Evolutionary conservation across 1,140 invertebrate species (phyloP).

Genomic region (Bombus soroeensis): DNA sequence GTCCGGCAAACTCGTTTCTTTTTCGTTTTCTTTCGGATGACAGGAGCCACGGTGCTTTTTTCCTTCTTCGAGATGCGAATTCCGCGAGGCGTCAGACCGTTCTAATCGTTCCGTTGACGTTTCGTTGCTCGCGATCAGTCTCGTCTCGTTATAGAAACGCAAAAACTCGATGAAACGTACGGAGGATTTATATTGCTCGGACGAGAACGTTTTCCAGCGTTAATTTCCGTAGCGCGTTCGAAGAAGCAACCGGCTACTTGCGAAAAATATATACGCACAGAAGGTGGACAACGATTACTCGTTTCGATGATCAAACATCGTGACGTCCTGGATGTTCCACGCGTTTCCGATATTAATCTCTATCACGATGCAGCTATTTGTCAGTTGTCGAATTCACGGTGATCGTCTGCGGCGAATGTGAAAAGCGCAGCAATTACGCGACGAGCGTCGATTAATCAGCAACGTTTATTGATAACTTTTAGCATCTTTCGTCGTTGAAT

Average conservation of each 20-base stretch:
- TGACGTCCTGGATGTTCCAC: slow-evolving; percentile 54
- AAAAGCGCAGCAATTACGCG: slow-evolving; percentile 63
- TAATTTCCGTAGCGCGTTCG: neutral
- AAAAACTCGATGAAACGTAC: neutral
- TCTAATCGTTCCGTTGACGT: slow-evolving; percentile 17
- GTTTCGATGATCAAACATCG: slow-evolving; percentile 65
- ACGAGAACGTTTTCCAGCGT: neutral
- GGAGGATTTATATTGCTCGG: too few species aligned
- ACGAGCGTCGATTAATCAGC: slow-evolving; percentile 60
- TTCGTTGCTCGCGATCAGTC: neutral
- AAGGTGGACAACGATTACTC: slow-evolving; percentile 26
- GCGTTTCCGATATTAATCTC: slow-evolving; percentile 70
- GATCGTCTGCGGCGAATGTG: slow-evolving; percentile 56
- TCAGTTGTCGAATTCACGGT: slow-evolving; percentile 66
- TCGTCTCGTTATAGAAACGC: neutral
- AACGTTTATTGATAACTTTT: slow-evolving; percentile 61
- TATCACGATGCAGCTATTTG: slow-evolving; percentile 62
- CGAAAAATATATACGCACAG: neutral
- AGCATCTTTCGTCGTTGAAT: slow-evolving; percentile 36
- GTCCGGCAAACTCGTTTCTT: slow-evolving; percentile 63
- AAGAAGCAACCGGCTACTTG: neutral
- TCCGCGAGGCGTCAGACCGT: slow-evolving; percentile 44
- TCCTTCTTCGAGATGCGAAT: slow-evolving; percentile 18
- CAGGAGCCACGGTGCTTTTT: slow-evolving; percentile 2
- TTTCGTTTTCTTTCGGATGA: slow-evolving; percentile 40